Evolutionary conservation across 1,140 invertebrate genomes (phyloP), one percentile per base, ranked within the genome.

Genomic region (Drosophila pallidifrons): DNA sequence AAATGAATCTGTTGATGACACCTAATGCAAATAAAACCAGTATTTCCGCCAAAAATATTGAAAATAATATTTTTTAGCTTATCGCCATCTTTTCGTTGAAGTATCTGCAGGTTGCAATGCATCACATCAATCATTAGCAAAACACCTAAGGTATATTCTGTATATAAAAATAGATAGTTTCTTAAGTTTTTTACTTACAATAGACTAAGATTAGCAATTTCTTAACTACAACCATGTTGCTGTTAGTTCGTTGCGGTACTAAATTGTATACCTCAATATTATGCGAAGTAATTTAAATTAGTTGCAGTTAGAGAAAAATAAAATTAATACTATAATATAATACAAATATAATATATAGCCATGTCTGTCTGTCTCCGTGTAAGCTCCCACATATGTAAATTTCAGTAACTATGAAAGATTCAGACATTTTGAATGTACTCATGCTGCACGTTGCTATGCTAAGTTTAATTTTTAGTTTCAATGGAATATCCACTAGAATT

Each of bases 1-100:
- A 51, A 25, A 11, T 28, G 20, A 51, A 51, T 51, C 47, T 51
- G 20, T 5, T 51, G 47, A 25, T 11, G 47, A 51, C 47, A 51
- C 10, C 47, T 51, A n/a, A 51, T 28, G 8, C 47, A 51, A 32
- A 54, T 54, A 32, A 30, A 28, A 1, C 20, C 51, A n/a, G 51
- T 54, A 4, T 51, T 51, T 11, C 47, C 10, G 51, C 28, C 28
- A 5, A 25, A 32, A 13, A 54, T 32, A 32, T 54, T 54, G 7
- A 54, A 1, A 15, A 32, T 8, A 32, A 54, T 30, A 45, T 15
- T 54, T 2, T 5, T 3, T 11, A 20, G 11, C 11, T 7, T 25
- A 28, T 28, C 8, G 11, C 6, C 47, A 8, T 10, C 10, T 11
- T 51, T n/a, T 10, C 10, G 47, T 28, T 10, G 47, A 11, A 51